These are phyloP conservation scores for Chalcosyrphus nemorum DNA, from an alignment of 2,888 invertebrate genomes.

Conservation along the genomic window DNA sequence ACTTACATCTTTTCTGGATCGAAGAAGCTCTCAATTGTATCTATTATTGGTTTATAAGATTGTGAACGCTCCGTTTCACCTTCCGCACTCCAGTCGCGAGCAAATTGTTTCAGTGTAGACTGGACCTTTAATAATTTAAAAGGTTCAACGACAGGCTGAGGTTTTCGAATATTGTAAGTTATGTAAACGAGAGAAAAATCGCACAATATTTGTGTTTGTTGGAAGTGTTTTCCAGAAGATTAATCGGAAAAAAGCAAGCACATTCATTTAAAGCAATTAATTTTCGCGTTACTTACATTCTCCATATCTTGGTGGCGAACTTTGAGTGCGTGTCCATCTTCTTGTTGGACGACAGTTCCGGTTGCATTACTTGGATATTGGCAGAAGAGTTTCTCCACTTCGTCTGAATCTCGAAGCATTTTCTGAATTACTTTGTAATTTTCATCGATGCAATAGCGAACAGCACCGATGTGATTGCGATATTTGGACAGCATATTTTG, in stretches of 20 bases:
- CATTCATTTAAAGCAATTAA: conserved; percentile 1
- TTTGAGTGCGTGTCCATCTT: conserved; percentile 82
- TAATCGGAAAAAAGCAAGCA: conserved; percentile 35
- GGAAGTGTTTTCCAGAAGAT: conserved; percentile 62
- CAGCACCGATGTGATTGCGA: conserved; percentile 87
- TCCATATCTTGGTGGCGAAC: conserved; percentile 80
- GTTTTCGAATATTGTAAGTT: conserved; percentile 66
- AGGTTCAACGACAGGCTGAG: conserved; percentile 79
- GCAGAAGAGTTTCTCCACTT: conserved; percentile 84
- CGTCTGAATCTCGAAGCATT: conserved; percentile 83
- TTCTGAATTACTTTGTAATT: conserved; percentile 82
- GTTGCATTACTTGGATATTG: conserved; percentile 67
- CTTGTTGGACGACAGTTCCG: conserved; percentile 87
- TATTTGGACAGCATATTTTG: conserved; percentile 90
- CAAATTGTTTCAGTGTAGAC: conserved; percentile 96
- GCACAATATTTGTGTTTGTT: conserved; percentile 51
- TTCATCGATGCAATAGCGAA: conserved; percentile 91
- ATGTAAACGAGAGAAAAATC: conserved; percentile 61
- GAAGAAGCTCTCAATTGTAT: conserved; percentile 89
- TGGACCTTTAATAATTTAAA: conserved; percentile 87
- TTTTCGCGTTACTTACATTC: conserved; percentile 77
- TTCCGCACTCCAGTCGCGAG: conserved; percentile 97
- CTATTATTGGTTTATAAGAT: conserved; percentile 95
- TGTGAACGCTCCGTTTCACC: conserved; percentile 92
- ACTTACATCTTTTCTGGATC: conserved; percentile 85